Evolutionary conservation across 1,140 invertebrate species (phyloP).

Genomic region (Pemphigus obesinymphae): DNA sequence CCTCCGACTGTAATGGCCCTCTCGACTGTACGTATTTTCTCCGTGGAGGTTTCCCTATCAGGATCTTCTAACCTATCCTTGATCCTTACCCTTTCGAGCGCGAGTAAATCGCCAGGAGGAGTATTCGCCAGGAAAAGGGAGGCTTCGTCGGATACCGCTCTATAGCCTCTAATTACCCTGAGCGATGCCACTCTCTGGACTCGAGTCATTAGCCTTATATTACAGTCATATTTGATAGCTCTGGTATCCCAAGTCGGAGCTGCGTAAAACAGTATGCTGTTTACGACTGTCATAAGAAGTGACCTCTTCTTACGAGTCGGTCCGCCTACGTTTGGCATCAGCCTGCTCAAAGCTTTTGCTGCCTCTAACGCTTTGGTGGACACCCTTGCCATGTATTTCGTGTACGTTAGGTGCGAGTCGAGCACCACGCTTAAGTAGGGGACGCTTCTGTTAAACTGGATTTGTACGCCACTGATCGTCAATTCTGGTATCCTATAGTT

Average conservation of each 20-base stretch:
- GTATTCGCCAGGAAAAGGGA: background rate
- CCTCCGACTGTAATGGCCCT: background rate
- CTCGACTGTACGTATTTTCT: background rate
- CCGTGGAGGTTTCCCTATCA: background rate
- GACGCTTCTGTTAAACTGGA: background rate
- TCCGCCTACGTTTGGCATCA: conserved; percentile 48
- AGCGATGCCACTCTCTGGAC: background rate
- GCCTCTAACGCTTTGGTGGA: conserved; percentile 20
- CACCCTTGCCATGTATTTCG: background rate
- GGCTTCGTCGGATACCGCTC: background rate
- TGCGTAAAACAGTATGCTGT: too few relatives aligned
- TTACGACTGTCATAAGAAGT: too few relatives aligned
- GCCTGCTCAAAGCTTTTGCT: conserved; percentile 45
- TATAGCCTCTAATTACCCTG: background rate
- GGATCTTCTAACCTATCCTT: background rate
- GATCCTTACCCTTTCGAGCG: background rate
- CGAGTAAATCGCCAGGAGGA: background rate
- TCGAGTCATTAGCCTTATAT: conserved; percentile 47
- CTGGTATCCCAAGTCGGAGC: background rate
- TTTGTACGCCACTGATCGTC: too few relatives aligned
- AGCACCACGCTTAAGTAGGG: background rate
- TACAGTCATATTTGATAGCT: conserved; percentile 46
- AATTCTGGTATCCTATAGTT: background rate
- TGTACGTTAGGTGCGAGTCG: background rate
- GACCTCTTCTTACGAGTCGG: conserved; percentile 48